phyloP scores from a whole-genome alignment of 2,888 invertebrate genomes.

The Notocelia uddmanniana region DNA sequence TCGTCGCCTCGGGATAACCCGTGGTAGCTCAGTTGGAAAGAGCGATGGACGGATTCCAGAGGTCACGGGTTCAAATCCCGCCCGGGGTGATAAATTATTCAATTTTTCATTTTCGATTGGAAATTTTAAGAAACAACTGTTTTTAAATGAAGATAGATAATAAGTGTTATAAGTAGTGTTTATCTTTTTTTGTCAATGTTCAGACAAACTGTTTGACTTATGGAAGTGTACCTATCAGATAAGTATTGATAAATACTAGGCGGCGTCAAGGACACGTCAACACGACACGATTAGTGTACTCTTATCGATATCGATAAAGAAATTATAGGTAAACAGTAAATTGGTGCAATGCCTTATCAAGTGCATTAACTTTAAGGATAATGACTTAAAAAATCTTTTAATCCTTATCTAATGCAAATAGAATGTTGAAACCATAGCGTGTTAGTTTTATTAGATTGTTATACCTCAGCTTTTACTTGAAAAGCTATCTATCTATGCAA shows the following conservation, averaged over 20 bases:
- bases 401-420: slow-evolving; percentile 1
- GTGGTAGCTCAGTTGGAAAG: too few species aligned
- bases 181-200: background rate
- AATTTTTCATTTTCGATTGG: too few species aligned
- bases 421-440: background rate
- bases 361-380: slow-evolving; percentile 35
- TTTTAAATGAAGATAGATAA: too few species aligned
- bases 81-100: too few species aligned
- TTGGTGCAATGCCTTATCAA: slow-evolving; percentile 28
- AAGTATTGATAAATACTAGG: slow-evolving; percentile 38
- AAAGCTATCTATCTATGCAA: background rate
- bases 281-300: background rate
- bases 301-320: slow-evolving; percentile 38
- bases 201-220: slow-evolving; percentile 3
- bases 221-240: slow-evolving; percentile 28
- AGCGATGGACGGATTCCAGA: too few species aligned
- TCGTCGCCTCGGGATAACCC: too few species aligned
- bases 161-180: too few species aligned
- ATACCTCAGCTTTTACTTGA: background rate
- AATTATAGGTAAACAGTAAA: slow-evolving; percentile 38
- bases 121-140: too few species aligned
- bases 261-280: slow-evolving; percentile 37
- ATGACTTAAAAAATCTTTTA: slow-evolving; percentile 9
- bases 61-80: too few species aligned
- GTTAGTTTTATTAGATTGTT: background rate